Evolutionary conservation across 2,888 invertebrate species (phyloP), one percentile per base, ranked within the genome.

Genomic region (Autographa gamma): DNA sequence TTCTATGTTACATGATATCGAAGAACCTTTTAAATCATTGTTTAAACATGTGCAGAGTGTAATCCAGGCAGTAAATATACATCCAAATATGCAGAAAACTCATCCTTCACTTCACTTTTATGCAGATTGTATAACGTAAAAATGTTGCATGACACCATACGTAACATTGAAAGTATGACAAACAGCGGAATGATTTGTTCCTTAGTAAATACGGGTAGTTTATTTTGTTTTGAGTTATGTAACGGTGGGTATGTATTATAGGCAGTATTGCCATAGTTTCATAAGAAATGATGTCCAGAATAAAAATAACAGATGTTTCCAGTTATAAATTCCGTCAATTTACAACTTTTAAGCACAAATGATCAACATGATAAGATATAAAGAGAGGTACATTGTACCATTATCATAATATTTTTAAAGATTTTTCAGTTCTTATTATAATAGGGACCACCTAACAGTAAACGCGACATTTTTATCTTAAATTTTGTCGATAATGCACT

Each of bases 201-300:
- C 82, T 63, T 81, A 81, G 82, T 84, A 82, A 81, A 84, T 81
- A 84, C 71, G 62, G 60, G 52, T 81, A 19, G 43, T 48, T 19
- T 18, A 18, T 60, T 18, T 41, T 34, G 0, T 34, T 34, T 34
- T 34, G 9, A 25, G 25, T 25, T 38, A 38, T 38, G 38, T 11
- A 11, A 11, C 11, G 48, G 16, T n/a, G n/a, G 6, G 6, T 43
- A 43, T 16, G 8, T n/a, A n/a, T 48, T n/a, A n/a, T 43, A 16
- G 14, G n/a, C 16, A 6, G 48, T n/a, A n/a, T 48, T 56, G 54
- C 54, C 54, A 56, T 5, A 25, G 3, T 56, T 13, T 11, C 54
- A 56, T 25, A 25, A 56, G 11, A 4, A 7, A 13, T 13, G 54
- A 25, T 9, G 8, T 2, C 48, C 2, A 56, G 25, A 56, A 25